Conservation (phyloP, 2,113 vertebrate genomes). For the Labeo catla region DNA sequence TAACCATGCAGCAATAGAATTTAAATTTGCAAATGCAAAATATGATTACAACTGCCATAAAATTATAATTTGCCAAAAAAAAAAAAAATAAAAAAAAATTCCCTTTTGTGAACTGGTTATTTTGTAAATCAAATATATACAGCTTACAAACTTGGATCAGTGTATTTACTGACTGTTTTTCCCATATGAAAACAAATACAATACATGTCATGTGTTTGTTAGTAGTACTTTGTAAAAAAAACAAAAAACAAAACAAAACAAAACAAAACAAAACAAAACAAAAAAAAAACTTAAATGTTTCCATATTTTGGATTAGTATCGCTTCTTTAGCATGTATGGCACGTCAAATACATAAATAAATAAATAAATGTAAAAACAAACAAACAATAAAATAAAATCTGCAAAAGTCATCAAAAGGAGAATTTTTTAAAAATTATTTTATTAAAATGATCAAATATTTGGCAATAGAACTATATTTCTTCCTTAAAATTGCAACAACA, state of each 20-base stretch:
- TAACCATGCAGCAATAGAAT: not conserved
- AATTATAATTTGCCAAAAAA: not conserved
- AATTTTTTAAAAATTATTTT: not conserved
- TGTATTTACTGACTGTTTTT: not conserved
- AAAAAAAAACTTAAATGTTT: no score
- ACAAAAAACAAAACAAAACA: no score
- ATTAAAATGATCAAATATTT: not conserved
- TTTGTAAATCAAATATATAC: not conserved
- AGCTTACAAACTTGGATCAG: not conserved
- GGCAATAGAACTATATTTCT: not conserved
- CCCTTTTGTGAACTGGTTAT: not conserved
- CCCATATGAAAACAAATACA: not conserved
- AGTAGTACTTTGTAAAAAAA: not conserved
- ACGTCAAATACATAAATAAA: not conserved
- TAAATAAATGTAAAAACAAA: no score
- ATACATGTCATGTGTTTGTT: not conserved
- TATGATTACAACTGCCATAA: not conserved
- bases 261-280: no score
- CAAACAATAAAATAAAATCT: not conserved
- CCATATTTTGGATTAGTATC: not conserved
- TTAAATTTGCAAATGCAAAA: not conserved
- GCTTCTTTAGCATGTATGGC: not conserved
- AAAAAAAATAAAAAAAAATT: not conserved
- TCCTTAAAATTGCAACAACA: not conserved
- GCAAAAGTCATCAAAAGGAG: no score